phyloP scores from a whole-genome alignment of 1,140 invertebrate species.

The Aphelenchoides besseyi region DNA sequence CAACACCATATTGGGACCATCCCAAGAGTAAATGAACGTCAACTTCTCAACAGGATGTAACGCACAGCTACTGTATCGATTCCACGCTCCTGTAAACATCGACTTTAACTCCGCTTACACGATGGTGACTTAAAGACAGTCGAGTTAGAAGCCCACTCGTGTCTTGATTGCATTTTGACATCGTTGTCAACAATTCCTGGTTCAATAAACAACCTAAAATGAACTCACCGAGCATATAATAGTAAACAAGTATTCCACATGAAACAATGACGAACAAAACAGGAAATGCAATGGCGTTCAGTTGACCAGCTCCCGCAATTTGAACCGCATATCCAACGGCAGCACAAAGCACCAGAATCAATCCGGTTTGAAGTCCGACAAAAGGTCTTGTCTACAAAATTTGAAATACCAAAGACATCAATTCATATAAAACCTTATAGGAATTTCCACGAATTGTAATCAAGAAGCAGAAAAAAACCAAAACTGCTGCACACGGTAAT shows the following conservation, averaged over 20 bases:
- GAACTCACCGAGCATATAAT: slow-evolving; percentile 10
- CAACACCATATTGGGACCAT: slow-evolving; percentile 32
- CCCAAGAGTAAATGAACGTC: slow-evolving; percentile 39
- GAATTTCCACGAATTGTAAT: not conserved
- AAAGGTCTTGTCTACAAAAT: slow-evolving; percentile 35
- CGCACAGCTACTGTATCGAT: slow-evolving; percentile 39
- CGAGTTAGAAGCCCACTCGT: no score
- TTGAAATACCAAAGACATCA: not conserved
- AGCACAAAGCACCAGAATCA: slow-evolving; percentile 27
- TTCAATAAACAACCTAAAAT: no score
- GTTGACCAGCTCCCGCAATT: slow-evolving; percentile 15
- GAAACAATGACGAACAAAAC: slow-evolving; percentile 25
- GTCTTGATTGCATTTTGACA: no score
- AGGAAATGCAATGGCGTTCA: slow-evolving; percentile 38
- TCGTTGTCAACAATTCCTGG: no score
- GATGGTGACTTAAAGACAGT: no score
- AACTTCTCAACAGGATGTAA: slow-evolving; percentile 48
- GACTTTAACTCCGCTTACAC: no score
- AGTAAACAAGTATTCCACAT: slow-evolving; percentile 21
- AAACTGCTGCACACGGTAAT: not conserved
- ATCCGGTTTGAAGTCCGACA: slow-evolving; percentile 35
- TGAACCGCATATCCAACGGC: slow-evolving; percentile 34
- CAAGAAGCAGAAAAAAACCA: slow-evolving; percentile 22
- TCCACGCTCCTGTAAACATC: no score
- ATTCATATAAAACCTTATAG: slow-evolving; percentile 19